Evolutionary conservation across 2,113 vertebrate genomes (phyloP).

Genomic region (zebrafish (Danio rerio)): GRCz12tu NC_133196.1:44767001-44767500

Average conservation of each 20-base stretch:
- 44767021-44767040: no score
- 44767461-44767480: slow-evolving; percentile 12
- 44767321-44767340: not conserved
- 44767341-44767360: not conserved
- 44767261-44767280: no score
- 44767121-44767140: not conserved
- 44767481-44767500: slow-evolving; percentile 19
- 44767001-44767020: no score
- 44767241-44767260: no score
- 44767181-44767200: no score
- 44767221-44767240: no score
- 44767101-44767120: no score
- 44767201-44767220: no score
- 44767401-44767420: slow-evolving; percentile 21
- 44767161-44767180: not conserved
- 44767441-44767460: slow-evolving; percentile 28
- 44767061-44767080: no score
- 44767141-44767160: not conserved
- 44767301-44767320: not conserved
- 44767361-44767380: not conserved
- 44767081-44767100: no score
- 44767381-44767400: not conserved
- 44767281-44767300: no score
- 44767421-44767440: slow-evolving; percentile 16
- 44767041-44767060: no score